Evolutionary conservation across 2,113 vertebrate species (phyloP).

Genomic region (Cephalopholis sonnerati): DNA sequence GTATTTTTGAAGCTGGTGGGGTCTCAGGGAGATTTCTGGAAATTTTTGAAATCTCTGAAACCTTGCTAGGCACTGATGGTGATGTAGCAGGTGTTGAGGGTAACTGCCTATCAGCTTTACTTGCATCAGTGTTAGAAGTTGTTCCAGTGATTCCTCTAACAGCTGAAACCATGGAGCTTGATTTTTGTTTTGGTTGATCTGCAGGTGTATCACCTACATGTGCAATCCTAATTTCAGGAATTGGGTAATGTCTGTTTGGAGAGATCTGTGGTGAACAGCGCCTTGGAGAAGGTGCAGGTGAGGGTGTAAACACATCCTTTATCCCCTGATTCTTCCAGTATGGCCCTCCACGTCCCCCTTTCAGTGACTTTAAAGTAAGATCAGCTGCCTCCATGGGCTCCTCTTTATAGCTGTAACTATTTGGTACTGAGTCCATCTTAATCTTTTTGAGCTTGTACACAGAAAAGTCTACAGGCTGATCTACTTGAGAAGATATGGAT

Average conservation of each 20-base stretch:
- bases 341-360: conserved; percentile 74
- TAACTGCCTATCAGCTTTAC: conserved; percentile 56
- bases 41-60: conserved; percentile 55
- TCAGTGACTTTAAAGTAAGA: conserved; percentile 80
- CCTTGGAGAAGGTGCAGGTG: conserved; percentile 58
- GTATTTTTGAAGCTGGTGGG: conserved; percentile 65
- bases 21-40: conserved; percentile 59
- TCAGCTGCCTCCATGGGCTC: conserved; percentile 82
- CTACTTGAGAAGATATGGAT: conserved; percentile 86
- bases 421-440: conserved; percentile 84
- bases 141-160: conserved; percentile 79
- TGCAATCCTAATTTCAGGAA: conserved; percentile 81
- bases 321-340: conserved; percentile 81
- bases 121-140: conserved; percentile 69
- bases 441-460: conserved; percentile 89
- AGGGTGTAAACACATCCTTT: conserved; percentile 50
- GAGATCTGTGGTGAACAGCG: conserved; percentile 63
- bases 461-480: conserved; percentile 91
- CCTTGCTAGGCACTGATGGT: conserved; percentile 33
- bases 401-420: conserved; percentile 68
- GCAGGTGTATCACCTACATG: conserved; percentile 68
- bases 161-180: conserved; percentile 82
- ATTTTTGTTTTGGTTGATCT: conserved; percentile 78
- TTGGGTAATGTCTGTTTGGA: conserved; percentile 47
- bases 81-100: conserved; percentile 17